These are phyloP conservation scores for Phoeniculus purpureus DNA, from an alignment of 2,797 vertebrate species.

Conservation along the genomic window DNA sequence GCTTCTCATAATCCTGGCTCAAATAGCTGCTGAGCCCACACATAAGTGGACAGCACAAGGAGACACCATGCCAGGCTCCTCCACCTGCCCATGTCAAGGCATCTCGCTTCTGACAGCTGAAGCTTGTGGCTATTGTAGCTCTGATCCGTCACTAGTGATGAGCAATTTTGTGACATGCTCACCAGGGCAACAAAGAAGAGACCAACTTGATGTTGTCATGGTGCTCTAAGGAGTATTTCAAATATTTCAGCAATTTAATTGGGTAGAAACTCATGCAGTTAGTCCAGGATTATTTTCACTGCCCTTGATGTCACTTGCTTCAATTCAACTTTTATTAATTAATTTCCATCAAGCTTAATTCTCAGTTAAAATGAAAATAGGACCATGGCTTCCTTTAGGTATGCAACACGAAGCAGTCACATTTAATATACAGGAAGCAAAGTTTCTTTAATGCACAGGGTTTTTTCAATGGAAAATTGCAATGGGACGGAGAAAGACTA, in stretches of 20 bases:
- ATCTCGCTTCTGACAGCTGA: neutral
- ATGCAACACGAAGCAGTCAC: fast-evolving
- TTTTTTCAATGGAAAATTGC: neutral
- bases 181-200: neutral
- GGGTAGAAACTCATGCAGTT: neutral
- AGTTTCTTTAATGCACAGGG: neutral
- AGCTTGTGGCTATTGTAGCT: neutral
- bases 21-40: neutral
- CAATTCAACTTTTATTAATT: neutral
- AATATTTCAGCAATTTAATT: neutral
- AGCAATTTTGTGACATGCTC: neutral
- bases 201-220: neutral
- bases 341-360: conserved; percentile 7
- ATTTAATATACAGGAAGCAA: neutral
- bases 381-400: neutral
- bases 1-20: neutral
- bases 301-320: neutral
- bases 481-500: neutral
- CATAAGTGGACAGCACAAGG: fast-evolving
- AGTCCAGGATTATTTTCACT: conserved; percentile 7
- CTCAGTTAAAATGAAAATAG: neutral
- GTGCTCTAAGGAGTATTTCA: neutral
- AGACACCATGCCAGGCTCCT: neutral
- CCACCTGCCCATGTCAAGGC: neutral
- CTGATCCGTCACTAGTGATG: neutral